Base-by-base conservation (phyloP, 2,888 invertebrate species). In the Drosophila helvetica region DNA sequence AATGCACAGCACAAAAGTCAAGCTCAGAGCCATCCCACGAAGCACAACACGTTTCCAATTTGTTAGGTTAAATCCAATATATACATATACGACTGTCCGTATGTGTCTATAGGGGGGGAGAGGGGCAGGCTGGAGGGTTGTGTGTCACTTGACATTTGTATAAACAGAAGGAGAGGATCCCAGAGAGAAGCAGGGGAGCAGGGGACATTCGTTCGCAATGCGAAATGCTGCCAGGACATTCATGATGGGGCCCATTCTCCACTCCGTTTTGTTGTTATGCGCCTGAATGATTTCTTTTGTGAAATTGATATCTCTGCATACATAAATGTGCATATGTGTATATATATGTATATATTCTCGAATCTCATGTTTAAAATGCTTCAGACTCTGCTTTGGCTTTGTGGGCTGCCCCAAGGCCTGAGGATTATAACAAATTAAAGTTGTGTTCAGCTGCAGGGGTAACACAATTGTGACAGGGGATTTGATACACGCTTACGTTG, bases 271-370 rank as follows among this genome's bases (percentile, higher is more conserved):
- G 64, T 60, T 79, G 67, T 79, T 76, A 63, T 74, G 54, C 60
- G 82, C 65, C 80, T 72, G 75, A 83, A 86, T 83, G 82, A 80
- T 78, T 86, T 78, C 80, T 62, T 80, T 83, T 86, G 74, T 88
- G 69, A 62, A 60, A 87, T 82, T 83, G 88, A 87, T 86, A 86
- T 75, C 83, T 72, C 19, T 56, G 48, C 45, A 38, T 61, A 33
- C 30, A 25, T 9, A 8, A 17, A 8, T 17, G n/a, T 55, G 6
- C 22, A 17, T 15, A 15, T 51, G 43, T 38, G 6, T 22, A 8
- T 10, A 12, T 5, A 7, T 51, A 47, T 60, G 30, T 59, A 43
- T 43, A 15, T 43, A 7, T 38, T 33, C 33, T 9, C 25, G 12
- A n/a, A n/a, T n/a, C n/a, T n/a, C 10, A 42, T 45, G 51, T 50